phyloP scores from a whole-genome alignment of 2,888 invertebrate genomes.

The Drosophila atripex region DNA sequence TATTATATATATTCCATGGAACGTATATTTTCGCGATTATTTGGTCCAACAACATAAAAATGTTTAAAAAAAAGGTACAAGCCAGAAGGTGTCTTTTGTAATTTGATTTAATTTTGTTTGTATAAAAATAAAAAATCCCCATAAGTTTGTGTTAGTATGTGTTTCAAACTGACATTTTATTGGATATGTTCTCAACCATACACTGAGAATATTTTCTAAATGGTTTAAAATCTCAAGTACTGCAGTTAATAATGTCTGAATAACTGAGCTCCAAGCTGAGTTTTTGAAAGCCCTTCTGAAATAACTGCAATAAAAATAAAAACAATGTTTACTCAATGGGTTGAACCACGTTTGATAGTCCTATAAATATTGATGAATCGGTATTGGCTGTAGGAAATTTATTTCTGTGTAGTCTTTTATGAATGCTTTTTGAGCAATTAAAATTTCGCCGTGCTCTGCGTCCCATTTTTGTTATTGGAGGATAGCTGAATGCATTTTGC shows the following conservation, averaged over 20 bases:
- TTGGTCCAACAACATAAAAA: conserved; percentile 18
- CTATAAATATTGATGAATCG: too few relatives aligned
- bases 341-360: too few relatives aligned
- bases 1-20: too few relatives aligned
- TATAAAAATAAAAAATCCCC: conserved; percentile 54
- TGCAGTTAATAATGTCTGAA: too few relatives aligned
- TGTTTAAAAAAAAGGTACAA: conserved; percentile 29
- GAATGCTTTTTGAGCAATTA: conserved; percentile 67
- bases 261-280: too few relatives aligned
- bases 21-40: conserved; percentile 2
- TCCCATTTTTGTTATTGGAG: conserved; percentile 51
- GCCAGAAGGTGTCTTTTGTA: conserved; percentile 36
- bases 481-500: conserved; percentile 36
- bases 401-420: conserved; percentile 2
- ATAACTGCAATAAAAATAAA: too few relatives aligned
- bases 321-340: too few relatives aligned
- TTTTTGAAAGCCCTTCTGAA: too few relatives aligned
- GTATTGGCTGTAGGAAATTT: too few relatives aligned
- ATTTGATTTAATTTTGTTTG: conserved; percentile 64
- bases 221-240: too few relatives aligned
- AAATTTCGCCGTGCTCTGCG: conserved; percentile 61
- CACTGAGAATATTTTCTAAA: neutral
- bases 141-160: conserved; percentile 34
- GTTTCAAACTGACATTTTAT: neutral
- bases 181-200: neutral